Evolutionary conservation across 2,113 vertebrate species (phyloP).

Genomic region (Leucosticte australis): DNA sequence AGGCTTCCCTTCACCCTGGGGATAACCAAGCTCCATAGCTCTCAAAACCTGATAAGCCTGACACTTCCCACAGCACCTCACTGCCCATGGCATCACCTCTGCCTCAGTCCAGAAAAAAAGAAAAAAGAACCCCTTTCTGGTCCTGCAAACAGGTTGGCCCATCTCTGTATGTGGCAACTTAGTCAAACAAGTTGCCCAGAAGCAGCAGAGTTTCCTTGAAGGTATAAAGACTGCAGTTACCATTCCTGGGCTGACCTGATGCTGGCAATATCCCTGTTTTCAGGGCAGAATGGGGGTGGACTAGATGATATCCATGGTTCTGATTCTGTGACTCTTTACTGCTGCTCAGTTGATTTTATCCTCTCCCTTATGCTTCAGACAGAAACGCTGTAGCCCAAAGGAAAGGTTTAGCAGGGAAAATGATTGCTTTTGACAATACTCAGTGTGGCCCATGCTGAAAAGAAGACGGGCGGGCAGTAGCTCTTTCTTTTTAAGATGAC

Average conservation of each 20-base stretch:
- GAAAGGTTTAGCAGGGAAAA: conserved; percentile 5
- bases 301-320: neutral
- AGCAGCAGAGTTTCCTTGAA: neutral
- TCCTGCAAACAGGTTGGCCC: neutral
- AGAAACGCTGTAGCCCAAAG: neutral
- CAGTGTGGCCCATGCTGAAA: neutral
- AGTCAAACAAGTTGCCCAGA: neutral
- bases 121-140: neutral
- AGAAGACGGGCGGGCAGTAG: neutral
- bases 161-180: neutral
- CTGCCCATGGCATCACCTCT: neutral
- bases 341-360: neutral
- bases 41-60: neutral
- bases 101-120: neutral
- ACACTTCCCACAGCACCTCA: neutral
- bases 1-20: neutral
- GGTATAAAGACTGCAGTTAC: neutral
- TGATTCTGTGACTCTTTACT: neutral
- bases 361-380: neutral
- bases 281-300: accelerated
- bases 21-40: neutral
- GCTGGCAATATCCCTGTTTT: neutral
- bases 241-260: neutral
- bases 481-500: conserved; percentile 25
- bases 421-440: neutral